Conservation (phyloP, 2,113 vertebrate species). For the Trochalopteron elliotii region DNA sequence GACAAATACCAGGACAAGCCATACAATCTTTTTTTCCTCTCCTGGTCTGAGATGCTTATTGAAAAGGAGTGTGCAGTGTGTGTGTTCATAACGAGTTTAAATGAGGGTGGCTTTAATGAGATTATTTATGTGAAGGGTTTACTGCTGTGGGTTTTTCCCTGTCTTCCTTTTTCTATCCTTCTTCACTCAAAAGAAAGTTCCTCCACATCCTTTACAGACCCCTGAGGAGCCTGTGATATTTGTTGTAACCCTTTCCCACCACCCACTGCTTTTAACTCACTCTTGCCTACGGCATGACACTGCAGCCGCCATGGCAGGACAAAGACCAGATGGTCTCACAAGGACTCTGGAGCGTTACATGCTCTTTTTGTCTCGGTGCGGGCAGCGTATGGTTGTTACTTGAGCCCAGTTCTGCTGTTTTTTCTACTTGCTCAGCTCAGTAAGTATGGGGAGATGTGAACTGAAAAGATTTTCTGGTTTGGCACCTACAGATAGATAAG, state of each 20-base stretch:
- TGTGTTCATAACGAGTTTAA: conserved; percentile 68
- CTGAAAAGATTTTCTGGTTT: background rate
- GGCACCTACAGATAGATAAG: background rate
- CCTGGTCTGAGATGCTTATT: conserved; percentile 51
- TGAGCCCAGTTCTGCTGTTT: background rate
- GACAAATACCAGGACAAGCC: conserved; percentile 49
- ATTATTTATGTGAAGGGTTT: conserved; percentile 69
- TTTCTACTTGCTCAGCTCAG: background rate
- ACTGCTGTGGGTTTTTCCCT: conserved; percentile 55
- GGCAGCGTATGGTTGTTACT: background rate
- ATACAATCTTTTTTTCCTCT: background rate
- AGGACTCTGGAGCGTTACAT: background rate
- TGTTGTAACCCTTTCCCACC: conserved; percentile 56
- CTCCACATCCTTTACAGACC: conserved; percentile 63
- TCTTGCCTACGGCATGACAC: conserved; percentile 39
- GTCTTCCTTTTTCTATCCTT: conserved; percentile 61
- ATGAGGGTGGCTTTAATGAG: conserved; percentile 69
- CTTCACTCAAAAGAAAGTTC: conserved; percentile 57
- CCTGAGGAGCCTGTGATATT: conserved; percentile 60
- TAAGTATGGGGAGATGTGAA: background rate
- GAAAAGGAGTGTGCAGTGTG: conserved; percentile 60
- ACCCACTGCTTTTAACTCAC: conserved; percentile 64
- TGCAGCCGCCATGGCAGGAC: conserved; percentile 50
- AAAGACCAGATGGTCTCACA: conserved; percentile 59
- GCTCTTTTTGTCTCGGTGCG: background rate